Evolutionary conservation across 2,113 vertebrate species (phyloP), one percentile per base, ranked within the genome.

Genomic region (Atlantisia rogersi): DNA sequence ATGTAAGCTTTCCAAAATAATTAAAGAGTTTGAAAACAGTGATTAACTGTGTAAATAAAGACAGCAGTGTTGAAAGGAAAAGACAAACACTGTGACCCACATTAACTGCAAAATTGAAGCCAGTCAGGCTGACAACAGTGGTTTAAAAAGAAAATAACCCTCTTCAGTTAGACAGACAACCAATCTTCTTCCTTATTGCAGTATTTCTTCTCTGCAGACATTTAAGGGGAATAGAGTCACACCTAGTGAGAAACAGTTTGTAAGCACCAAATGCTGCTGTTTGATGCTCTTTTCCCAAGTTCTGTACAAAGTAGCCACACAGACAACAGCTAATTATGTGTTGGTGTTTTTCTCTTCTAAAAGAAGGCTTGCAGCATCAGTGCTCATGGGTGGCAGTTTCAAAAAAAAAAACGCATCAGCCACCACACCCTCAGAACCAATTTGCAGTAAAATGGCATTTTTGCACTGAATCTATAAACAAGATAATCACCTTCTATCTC

Each of bases 31-130:
- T 76, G 58, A 94, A 94, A 91, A 70, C 67, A 67, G 46, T 67
- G 60, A 91, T 95, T 94, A 87, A 86, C 75, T 60, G 78, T 63
- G 64, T 93, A 95, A 96, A 90, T 77, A 92, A 88, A 83, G 82
- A 81, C 70, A 91, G 17, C 18, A 74, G 24, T 32, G 6, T 48
- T 90, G 82, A 92, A 89, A 90, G 58, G 46, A 74, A 92, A 90
- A 91, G 50, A 76, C 68, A 93, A 92, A 80, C 39, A 56, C 40
- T 65, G 53, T 91, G 86, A 96, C 77, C 76, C 58, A 89, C 63
- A 85, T 89, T 92, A 89, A 39, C 62, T 78, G 29, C 53, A 92
- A 93, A 90, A 95, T 14, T 93, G 79, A 91, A 96, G 80, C 48
- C 59, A 92, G 56, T 69, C 82, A 91, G 70, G 31, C 63, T 95